Percentiles rank a stretch among this genome's conserved stretches.
Evolutionary conservation across 2,888 invertebrate species (phyloP).

Genomic region (Agrochola litura): DNA sequence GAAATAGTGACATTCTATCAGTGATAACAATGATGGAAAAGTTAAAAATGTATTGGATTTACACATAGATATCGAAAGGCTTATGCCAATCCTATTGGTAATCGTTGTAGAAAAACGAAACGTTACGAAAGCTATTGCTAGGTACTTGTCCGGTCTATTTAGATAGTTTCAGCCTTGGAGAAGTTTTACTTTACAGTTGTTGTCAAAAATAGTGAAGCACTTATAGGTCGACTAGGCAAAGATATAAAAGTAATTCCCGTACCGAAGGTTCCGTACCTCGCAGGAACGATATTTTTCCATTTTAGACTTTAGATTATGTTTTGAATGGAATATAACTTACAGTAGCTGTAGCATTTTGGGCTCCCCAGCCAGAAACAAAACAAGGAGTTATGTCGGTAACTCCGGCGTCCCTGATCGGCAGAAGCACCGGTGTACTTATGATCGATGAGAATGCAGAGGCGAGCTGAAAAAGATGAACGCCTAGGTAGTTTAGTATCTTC

Average conservation of each 20-base stretch:
- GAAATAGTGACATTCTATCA: neutral
- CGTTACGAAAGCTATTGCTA: neutral
- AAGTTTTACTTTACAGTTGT: neutral
- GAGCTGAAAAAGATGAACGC: constrained; percentile 26
- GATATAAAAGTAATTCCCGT: neutral
- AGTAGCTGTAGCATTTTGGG: constrained; percentile 4
- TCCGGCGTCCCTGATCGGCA: neutral
- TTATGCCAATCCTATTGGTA: neutral
- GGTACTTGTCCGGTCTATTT: neutral
- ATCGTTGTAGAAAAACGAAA: neutral
- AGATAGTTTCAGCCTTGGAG: neutral
- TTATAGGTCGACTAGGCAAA: neutral
- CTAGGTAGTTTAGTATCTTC: neutral
- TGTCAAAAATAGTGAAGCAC: neutral
- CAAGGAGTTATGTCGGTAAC: neutral
- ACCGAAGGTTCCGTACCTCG: no score
- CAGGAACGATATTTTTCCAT: neutral
- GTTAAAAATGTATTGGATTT: neutral
- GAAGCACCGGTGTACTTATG: neutral
- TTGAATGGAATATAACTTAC: constrained; percentile 26
- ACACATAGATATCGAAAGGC: neutral
- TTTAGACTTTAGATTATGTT: no score
- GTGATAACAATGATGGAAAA: neutral
- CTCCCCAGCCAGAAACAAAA: constrained; percentile 38
- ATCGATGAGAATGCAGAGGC: neutral